Base-by-base conservation (phyloP, 2,888 invertebrate genomes). In the Xestoiulus laeticollis region DNA sequence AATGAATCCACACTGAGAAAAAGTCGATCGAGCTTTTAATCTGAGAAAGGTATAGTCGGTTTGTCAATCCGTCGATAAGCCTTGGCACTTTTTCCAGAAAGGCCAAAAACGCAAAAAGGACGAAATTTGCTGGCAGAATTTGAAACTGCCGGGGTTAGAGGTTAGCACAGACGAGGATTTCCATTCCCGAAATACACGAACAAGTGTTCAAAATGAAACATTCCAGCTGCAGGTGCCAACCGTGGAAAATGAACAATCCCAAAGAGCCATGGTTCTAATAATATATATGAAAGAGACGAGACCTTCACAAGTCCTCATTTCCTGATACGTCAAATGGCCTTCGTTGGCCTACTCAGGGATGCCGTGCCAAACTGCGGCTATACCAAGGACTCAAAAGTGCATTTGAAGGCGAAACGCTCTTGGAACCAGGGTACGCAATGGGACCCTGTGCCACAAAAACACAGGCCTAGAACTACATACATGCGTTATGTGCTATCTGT, bases 241-340 rank as follows among this genome's bases (percentile, higher is more conserved):
- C 68, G 68, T 68, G 68, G 68, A 68, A 68, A 68, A 68, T 68
- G 68, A 68, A 68, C 68, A 68, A 68, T 68, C 68, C 68, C 68
- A 68, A 68, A 68, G 68, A 68, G 68, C 68, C 68, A 68, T 68
- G 68, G 68, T 68, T 68, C 68, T 68, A 68, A 68, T 68, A 68
- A 68, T 68, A 43, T 84, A 84, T 84, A 43, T 43, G 84, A 84
- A 84, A 84, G 43, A 32, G 84, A n/a, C 84, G 43, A 84, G 84
- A 84, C 84, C 84, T 84, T 84, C 84, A 84, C 84, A 32, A 84
- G 84, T 84, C 84, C 84, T 84, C 84, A 84, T 84, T 84, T 84
- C 84, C 84, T 84, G 38, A 84, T 38, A 84, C 84, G 84, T 84
- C 84, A 84, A 84, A 84, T 84, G 84, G 33, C 84, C 84, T 84